phyloP scores from a whole-genome alignment of 2,797 vertebrate genomes.

The Coregonus sp. region DNA sequence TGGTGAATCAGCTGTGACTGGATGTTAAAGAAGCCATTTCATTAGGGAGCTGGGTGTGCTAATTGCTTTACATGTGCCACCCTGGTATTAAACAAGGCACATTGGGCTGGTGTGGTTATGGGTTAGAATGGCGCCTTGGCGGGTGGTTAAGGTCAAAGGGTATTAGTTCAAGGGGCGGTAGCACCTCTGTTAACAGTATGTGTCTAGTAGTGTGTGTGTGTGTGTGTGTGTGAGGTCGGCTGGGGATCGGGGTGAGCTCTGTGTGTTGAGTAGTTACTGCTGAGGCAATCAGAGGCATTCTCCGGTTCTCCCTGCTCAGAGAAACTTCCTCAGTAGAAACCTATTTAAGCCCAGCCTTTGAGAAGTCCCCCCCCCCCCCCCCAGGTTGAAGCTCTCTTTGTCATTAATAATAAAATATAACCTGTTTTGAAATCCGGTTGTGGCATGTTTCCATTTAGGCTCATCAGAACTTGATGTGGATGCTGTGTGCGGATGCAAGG shows the following conservation, averaged over 20 bases:
- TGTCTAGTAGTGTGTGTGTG: background rate
- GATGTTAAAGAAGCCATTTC: constrained; percentile 57
- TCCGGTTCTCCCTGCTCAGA: constrained; percentile 21
- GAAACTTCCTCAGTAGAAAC: constrained; percentile 67
- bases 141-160: background rate
- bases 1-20: constrained; percentile 71
- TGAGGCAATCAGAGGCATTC: constrained; percentile 64
- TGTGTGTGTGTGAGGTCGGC: background rate
- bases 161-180: background rate
- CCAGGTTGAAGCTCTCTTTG: constrained; percentile 42
- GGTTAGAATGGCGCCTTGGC: background rate
- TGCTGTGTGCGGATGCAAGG: background rate
- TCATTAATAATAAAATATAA: constrained; percentile 82
- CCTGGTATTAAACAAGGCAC: background rate
- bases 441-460: constrained; percentile 76
- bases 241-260: background rate
- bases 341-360: constrained; percentile 62
- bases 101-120: constrained; percentile 17
- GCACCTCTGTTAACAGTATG: background rate
- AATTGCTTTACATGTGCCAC: constrained; percentile 34
- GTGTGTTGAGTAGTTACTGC: constrained; percentile 46
- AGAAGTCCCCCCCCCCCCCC: constrained; percentile 35
- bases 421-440: constrained; percentile 72
- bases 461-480: constrained; percentile 76
- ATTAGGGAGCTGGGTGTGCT: constrained; percentile 40